Evolutionary conservation across 2,888 invertebrate species (phyloP).

Genomic region (Sminthurinus aureus): DNA sequence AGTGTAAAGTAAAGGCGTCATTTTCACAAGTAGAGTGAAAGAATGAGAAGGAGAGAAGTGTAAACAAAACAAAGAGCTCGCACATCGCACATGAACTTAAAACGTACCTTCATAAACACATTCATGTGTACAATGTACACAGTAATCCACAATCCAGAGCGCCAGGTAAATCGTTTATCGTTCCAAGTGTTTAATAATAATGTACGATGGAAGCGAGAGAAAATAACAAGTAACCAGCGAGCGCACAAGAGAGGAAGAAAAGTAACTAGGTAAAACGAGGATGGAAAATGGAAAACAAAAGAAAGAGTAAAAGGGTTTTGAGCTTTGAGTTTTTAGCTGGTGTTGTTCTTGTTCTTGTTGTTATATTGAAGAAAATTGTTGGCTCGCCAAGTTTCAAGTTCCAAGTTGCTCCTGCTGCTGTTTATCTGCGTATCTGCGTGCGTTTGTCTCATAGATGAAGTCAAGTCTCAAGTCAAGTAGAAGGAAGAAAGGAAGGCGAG

Average conservation of each 20-base stretch:
- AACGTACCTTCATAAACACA: not conserved
- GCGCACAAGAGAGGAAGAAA: constrained; percentile 31
- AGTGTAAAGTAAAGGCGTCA: constrained; percentile 15
- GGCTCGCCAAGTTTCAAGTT: constrained; percentile 16
- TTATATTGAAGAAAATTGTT: not conserved
- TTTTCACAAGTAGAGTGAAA: not conserved
- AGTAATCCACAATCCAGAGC: constrained; percentile 5
- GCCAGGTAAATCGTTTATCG: constrained; percentile 30
- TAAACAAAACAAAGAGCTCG: too few species aligned
- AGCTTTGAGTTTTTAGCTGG: not conserved
- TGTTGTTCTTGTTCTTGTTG: too few species aligned
- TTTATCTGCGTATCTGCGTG: constrained; percentile 29
- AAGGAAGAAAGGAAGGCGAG: constrained; percentile 47
- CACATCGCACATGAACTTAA: too few species aligned
- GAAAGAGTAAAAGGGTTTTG: not conserved
- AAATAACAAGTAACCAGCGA: not conserved
- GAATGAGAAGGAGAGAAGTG: too few species aligned
- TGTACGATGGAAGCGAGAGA: constrained; percentile 6
- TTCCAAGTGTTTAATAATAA: constrained; percentile 36
- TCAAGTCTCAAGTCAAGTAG: constrained; percentile 38
- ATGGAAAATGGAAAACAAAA: not conserved
- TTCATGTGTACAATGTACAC: too few species aligned
- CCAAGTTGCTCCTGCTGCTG: not conserved
- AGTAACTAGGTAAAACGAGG: too few species aligned
- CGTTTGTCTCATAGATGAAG: constrained; percentile 36